phyloP scores from a whole-genome alignment of 2,888 invertebrate genomes.

The Marasmarcha lunaedactyla region DNA sequence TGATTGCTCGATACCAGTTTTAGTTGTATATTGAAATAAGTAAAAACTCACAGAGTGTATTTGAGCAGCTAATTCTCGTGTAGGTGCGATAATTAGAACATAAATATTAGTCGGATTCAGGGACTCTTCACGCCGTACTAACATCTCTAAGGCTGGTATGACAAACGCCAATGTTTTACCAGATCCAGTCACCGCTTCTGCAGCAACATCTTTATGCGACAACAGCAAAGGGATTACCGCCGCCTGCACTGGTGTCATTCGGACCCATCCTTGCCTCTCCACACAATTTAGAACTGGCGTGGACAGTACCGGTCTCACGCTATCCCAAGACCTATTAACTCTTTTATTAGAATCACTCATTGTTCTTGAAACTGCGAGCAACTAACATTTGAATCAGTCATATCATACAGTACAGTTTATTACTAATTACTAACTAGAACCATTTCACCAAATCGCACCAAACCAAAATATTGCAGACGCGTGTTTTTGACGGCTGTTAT shows the following conservation, averaged over 20 bases:
- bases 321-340: conserved; percentile 51
- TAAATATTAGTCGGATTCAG: conserved; percentile 84
- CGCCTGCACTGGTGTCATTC: conserved; percentile 79
- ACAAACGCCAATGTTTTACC: conserved; percentile 98
- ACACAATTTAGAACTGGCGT: conserved; percentile 61
- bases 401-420: no score
- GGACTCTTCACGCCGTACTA: conserved; percentile 73
- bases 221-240: conserved; percentile 91
- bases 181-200: conserved; percentile 98
- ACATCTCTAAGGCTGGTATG: conserved; percentile 89
- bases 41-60: conserved; percentile 79
- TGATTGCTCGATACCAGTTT: no score
- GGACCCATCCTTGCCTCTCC: conserved; percentile 56
- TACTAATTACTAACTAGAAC: no score
- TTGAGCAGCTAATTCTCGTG: conserved; percentile 93
- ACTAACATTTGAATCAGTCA: no score
- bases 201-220: conserved; percentile 95
- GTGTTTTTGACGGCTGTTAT: no score
- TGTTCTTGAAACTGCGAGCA: no score
- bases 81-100: conserved; percentile 93
- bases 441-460: no score
- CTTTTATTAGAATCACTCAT: no score
- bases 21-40: no score
- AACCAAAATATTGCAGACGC: no score
- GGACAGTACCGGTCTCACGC: conserved; percentile 53